Evolutionary conservation across 2,797 vertebrate species (phyloP), one percentile per base, ranked within the genome.

Genomic region (Urophycis tenuis): DNA sequence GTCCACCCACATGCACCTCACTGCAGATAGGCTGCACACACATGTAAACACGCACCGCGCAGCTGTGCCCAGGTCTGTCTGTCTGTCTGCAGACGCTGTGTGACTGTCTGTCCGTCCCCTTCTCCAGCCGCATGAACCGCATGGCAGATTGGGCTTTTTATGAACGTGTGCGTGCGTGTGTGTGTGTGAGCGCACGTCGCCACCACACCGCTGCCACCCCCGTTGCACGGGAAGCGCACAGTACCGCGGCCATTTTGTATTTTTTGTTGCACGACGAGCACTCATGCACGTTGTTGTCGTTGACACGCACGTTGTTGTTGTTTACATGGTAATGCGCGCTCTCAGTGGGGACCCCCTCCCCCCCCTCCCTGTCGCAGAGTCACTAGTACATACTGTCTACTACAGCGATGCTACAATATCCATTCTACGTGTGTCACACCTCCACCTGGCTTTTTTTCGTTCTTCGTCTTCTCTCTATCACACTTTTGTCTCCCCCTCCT

Each of bases 21-120:
- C 22, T 31, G 69, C 69, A 71, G 32, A 32, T 19, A 71, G 67
- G 29, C 69, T 7, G 2, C 49, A 64, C 49, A 67, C 49, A 75
- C 29, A 35, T 19, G 5, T 22, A 73, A 14, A 73, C 85, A 84
- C 85, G 85, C 81, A 67, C 60, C 4, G 60, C 15, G 25, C 60
- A 91, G 90, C 89, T 91, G 87, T 92, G 89, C 86, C 90, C 91
- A 92, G 91, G 90, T 91, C 90, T 89, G 89, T 91, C 83, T 79
- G 87, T 92, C 90, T 92, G 90, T 92, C 91, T 92, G 91, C 90
- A 91, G 90, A 91, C 89, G 84, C 87, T 88, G 80, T 90, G 67
- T 85, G 84, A 84, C 81, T 83, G 86, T 89, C 81, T 87, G 81
- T 90, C 72, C 15, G 90, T 91, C 90, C 89, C 71, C 15, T 89